Evolutionary conservation across 2,888 invertebrate genomes (phyloP), one percentile per base, ranked within the genome.

Genomic region (Epiblema foenella): DNA sequence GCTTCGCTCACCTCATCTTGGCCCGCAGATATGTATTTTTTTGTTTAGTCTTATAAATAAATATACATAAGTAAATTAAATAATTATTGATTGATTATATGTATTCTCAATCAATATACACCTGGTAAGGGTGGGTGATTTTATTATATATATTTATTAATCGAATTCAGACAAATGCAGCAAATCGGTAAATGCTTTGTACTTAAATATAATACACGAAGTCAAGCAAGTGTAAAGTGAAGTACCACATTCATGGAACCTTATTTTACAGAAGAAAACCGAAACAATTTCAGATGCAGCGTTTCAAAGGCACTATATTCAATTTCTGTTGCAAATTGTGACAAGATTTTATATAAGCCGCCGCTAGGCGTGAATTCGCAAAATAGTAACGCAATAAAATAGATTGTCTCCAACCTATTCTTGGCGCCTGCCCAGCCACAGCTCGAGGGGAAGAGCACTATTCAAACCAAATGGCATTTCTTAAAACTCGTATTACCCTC

Each of bases 341-440:
- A 70, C 70, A 70, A 70, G 70, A 70, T 70, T 70, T 70, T 66
- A 70, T 70, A 70, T 70, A 66, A 70, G 70, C 70, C 66, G 66
- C 70, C 66, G 33, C 66, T 56, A 66, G 66, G 70, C 70, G 70
- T 70, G 70, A 70, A 70, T 70, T 70, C 49, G 70, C 70, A 70
- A 68, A 73, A 75, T 73, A 73, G 70, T 71, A 74, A 75, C 72
- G 74, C 71, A 73, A 75, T 75, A 75, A 75, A 75, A 73, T 75
- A 71, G 70, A 74, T 73, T 75, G 74, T 74, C 66, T 70, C 63
- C 51, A 46, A 75, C 67, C 75, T 69, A 68, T 71, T 72, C 74
- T 69, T 75, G 75, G 75, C 75, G 52, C 63, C 20, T 33, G 46
- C 73, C 75, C 75, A 73, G 49, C 68, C 69, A 37, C 65, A 64